phyloP scores from a whole-genome alignment of 2,888 invertebrate species.

The Trachelus troglodyta region DNA sequence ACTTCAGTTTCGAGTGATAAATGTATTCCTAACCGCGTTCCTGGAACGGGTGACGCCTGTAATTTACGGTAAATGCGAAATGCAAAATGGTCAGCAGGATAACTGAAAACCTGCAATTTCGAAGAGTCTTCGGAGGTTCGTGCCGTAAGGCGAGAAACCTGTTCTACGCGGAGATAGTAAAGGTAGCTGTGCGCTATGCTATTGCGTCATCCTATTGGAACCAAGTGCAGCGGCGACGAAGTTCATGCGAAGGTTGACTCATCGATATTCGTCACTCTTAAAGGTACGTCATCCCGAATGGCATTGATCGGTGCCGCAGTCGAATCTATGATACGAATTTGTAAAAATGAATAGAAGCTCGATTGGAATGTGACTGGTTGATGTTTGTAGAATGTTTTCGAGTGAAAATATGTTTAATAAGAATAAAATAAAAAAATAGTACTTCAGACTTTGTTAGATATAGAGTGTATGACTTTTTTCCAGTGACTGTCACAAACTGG shows the following conservation, averaged over 20 bases:
- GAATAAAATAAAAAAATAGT: not conserved
- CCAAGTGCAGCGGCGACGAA: not conserved
- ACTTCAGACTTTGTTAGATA: not conserved
- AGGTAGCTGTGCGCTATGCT: not conserved
- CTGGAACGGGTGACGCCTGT: not conserved
- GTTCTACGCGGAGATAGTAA: not conserved
- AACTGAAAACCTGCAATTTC: slow-evolving; percentile 8
- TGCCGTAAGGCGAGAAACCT: not conserved
- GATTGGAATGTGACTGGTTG: not conserved
- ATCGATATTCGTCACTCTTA: not conserved
- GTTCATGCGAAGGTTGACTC: not conserved
- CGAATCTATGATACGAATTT: not conserved
- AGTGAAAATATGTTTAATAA: not conserved
- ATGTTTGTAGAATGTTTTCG: not conserved
- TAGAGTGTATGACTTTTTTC: not conserved
- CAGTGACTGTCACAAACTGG: not conserved
- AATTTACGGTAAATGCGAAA: slow-evolving; percentile 6
- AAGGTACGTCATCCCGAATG: not conserved
- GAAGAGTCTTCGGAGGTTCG: not conserved
- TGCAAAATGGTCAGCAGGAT: not conserved
- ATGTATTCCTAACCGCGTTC: slow-evolving; percentile 23
- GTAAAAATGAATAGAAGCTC: not conserved
- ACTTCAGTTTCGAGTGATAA: slow-evolving; percentile 23
- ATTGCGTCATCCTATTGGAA: not conserved
- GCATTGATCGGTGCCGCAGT: not conserved